Evolutionary conservation across 2,797 vertebrate species (phyloP).

Genomic region (Danio tinwini): DNA sequence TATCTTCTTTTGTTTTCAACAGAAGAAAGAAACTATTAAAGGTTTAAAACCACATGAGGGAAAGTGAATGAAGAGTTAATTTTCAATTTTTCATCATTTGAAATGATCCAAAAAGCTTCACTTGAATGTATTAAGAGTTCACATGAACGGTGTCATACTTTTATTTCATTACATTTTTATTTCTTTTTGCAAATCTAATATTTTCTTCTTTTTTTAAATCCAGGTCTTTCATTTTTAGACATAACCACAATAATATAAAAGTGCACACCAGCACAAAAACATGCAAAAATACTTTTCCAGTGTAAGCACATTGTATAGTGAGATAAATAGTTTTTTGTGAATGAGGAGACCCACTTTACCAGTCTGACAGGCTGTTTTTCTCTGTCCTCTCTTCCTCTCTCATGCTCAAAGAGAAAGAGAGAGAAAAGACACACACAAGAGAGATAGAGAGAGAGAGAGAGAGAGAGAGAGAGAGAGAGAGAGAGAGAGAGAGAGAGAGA

Average conservation of each 20-base stretch:
- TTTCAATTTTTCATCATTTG: neutral
- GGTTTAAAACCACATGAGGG: too few species aligned
- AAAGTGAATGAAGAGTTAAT: too few species aligned
- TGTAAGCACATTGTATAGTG: conserved; percentile 24
- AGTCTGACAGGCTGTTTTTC: conserved; percentile 55
- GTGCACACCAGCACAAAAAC: conserved; percentile 58
- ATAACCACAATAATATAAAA: neutral
- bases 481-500: neutral
- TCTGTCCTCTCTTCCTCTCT: conserved; percentile 41
- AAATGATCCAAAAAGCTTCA: neutral
- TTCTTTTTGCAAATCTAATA: neutral
- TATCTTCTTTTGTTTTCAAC: too few species aligned
- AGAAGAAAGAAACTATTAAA: too few species aligned
- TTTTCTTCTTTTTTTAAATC: neutral
- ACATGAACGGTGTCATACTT: neutral
- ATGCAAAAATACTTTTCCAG: conserved; percentile 19
- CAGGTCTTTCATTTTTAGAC: neutral
- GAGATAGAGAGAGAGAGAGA: conserved; percentile 48
- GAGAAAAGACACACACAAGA: too few species aligned
- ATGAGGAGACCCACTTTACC: conserved; percentile 52
- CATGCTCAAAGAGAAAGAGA: conserved; percentile 48
- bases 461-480: neutral
- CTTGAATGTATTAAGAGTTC: neutral
- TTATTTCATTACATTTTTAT: neutral
- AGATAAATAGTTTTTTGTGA: conserved; percentile 40